Percentiles rank a stretch among this genome's conserved stretches.
Conservation (phyloP, 1,140 invertebrate genomes). For the Drosophila nigromelanica region DNA sequence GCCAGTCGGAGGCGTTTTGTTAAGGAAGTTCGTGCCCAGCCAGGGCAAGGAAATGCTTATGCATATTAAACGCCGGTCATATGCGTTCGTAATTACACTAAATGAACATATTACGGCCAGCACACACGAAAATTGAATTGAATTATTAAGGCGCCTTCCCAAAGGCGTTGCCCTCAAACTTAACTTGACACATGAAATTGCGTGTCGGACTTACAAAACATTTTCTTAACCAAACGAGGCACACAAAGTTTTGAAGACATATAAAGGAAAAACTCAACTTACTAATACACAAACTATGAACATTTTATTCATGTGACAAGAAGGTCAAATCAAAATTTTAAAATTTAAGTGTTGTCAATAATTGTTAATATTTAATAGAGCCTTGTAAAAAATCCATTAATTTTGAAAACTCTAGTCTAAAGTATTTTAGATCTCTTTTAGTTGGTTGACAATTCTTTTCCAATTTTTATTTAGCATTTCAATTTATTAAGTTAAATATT, state of each 20-base stretch:
- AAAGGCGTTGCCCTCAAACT: slow-evolving; percentile 57
- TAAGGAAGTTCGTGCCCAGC: slow-evolving; percentile 47
- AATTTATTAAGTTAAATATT: no score
- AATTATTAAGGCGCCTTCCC: slow-evolving; percentile 68
- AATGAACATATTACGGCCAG: slow-evolving; percentile 73
- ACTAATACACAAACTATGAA: no score
- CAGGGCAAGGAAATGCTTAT: slow-evolving; percentile 69
- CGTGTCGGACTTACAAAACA: slow-evolving; percentile 36
- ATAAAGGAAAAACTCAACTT: not conserved
- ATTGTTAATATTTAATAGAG: no score
- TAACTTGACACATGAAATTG: slow-evolving; percentile 47
- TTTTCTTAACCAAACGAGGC: slow-evolving; percentile 3
- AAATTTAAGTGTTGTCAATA: no score
- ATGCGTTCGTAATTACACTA: slow-evolving; percentile 74
- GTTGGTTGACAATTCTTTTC: no score
- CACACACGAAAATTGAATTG: slow-evolving; percentile 74
- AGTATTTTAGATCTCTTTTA: no score
- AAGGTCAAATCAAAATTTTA: no score
- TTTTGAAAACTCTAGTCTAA: no score
- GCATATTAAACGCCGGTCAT: slow-evolving; percentile 57
- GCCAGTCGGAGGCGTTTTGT: slow-evolving; percentile 65
- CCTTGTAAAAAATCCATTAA: no score
- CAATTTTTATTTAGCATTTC: no score
- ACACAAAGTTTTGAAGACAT: not conserved
- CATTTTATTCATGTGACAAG: no score